Evolutionary conservation across 2,888 invertebrate species (phyloP).

Genomic region (Plebejus anna): DNA sequence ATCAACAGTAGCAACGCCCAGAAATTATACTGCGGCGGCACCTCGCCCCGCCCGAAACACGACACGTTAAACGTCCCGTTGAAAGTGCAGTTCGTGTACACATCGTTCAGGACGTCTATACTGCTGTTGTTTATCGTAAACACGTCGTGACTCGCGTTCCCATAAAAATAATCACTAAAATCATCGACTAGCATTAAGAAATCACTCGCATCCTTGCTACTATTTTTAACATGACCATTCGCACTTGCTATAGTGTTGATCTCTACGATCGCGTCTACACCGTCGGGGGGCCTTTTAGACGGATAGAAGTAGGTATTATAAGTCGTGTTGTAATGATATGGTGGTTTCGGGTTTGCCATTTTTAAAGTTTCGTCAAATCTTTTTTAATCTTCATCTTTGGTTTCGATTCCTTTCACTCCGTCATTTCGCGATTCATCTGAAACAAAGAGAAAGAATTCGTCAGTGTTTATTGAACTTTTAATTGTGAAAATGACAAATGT

Average conservation of each 20-base stretch:
- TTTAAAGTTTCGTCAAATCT: conserved; percentile 41
- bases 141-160: conserved; percentile 76
- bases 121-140: conserved; percentile 60
- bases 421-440: conserved; percentile 27
- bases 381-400: conserved; percentile 30
- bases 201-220: conserved; percentile 57
- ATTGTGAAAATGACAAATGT: conserved; percentile 5
- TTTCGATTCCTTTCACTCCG: neutral
- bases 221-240: conserved; percentile 42
- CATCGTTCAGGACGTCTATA: conserved; percentile 58
- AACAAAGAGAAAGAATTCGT: conserved; percentile 31
- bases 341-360: conserved; percentile 46
- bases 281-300: conserved; percentile 57
- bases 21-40: conserved; percentile 83
- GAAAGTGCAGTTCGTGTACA: conserved; percentile 73
- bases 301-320: conserved; percentile 48
- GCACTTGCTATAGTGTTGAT: conserved; percentile 32
- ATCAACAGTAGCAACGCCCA: conserved; percentile 93
- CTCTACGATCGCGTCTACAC: conserved; percentile 35
- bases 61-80: conserved; percentile 73
- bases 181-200: conserved; percentile 86
- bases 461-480: neutral
- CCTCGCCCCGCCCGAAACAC: conserved; percentile 59
- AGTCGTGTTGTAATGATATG: conserved; percentile 44
- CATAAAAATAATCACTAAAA: conserved; percentile 88